phyloP scores from a whole-genome alignment of 2,888 invertebrate species.

The Oligia strigilis region DNA sequence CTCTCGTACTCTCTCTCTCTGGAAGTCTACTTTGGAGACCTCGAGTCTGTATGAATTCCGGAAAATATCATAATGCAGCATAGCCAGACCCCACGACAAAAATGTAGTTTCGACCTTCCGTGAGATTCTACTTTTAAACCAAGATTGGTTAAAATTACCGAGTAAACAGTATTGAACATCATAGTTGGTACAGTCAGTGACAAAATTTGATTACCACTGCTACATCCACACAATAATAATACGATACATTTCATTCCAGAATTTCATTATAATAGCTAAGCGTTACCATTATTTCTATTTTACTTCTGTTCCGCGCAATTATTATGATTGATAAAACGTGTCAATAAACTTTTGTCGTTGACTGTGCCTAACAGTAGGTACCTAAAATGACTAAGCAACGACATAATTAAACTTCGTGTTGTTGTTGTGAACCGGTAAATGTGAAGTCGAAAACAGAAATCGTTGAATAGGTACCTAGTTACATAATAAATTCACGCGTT shows the following conservation, averaged over 20 bases:
- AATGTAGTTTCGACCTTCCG: background rate
- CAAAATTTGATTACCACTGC: background rate
- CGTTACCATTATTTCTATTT: background rate
- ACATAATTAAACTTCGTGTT: background rate
- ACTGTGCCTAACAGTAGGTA: background rate
- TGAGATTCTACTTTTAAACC: background rate
- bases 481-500: background rate
- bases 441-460: background rate
- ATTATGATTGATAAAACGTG: background rate
- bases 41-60: background rate
- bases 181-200: background rate
- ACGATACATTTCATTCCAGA: background rate
- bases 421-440: background rate
- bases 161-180: background rate
- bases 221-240: background rate
- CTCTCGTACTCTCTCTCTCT: background rate
- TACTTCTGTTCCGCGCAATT: background rate
- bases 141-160: background rate
- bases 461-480: background rate
- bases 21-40: background rate
- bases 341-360: background rate
- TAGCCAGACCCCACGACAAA: background rate
- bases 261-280: background rate
- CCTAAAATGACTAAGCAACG: conserved; percentile 14
- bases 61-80: background rate